Conservation (phyloP, 2,888 invertebrate species). For the Macroteleia sp. region DNA sequence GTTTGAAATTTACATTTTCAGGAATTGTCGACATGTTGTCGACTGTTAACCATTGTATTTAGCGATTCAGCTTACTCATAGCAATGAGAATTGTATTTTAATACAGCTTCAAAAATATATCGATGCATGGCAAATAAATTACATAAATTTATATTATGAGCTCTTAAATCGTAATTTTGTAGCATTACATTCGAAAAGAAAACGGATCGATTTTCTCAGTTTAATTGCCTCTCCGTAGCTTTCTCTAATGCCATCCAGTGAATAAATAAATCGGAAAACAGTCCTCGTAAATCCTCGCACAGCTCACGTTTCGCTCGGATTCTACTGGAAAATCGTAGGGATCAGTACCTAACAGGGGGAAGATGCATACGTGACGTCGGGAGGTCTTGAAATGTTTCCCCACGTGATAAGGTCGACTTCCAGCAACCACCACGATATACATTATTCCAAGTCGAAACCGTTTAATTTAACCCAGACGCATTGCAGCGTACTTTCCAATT, state of each 20-base stretch:
- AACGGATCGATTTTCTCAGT: slow-evolving; percentile 48
- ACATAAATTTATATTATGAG: slow-evolving; percentile 39
- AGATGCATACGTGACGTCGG: slow-evolving; percentile 59
- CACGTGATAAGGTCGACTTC: slow-evolving; percentile 55
- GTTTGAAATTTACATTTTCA: too few relatives aligned
- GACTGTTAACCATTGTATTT: too few relatives aligned
- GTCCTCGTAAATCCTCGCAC: slow-evolving; percentile 57
- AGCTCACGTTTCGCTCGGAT: slow-evolving; percentile 60
- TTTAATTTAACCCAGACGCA: slow-evolving; percentile 49
- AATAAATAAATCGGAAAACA: slow-evolving; percentile 65
- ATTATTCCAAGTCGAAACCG: slow-evolving; percentile 57
- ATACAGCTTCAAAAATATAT: too few relatives aligned
- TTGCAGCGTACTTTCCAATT: slow-evolving; percentile 49
- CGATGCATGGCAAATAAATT: slow-evolving; percentile 5
- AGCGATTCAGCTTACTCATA: too few relatives aligned
- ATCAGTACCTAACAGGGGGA: slow-evolving; percentile 43
- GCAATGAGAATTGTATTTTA: too few relatives aligned
- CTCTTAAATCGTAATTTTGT: slow-evolving; percentile 42
- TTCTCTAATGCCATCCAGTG: slow-evolving; percentile 51
- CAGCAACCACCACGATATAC: slow-evolving; percentile 32
- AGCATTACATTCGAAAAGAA: slow-evolving; percentile 37
- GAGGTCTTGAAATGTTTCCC: slow-evolving; percentile 60
- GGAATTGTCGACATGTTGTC: too few relatives aligned
- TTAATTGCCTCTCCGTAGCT: slow-evolving; percentile 57
- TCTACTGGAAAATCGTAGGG: slow-evolving; percentile 56